Base-by-base conservation (phyloP, 2,113 vertebrate genomes). In the Pterocles orientalis region DNA sequence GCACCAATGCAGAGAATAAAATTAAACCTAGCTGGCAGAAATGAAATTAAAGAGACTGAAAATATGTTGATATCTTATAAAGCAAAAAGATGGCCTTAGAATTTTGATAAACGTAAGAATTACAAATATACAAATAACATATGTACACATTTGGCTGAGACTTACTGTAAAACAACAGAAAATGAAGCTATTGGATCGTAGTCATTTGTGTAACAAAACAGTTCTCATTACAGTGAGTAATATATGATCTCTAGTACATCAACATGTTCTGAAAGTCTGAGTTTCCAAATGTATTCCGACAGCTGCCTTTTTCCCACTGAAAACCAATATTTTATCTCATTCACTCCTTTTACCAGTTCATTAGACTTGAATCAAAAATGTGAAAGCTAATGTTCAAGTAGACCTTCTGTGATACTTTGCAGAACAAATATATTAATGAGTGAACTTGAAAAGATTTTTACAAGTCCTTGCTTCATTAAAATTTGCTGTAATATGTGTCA, bases 401-500 rank as follows among this genome's bases (percentile, higher is more conserved):
- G 86, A 71, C 41, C 25, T 81, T 95, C 77, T 62, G 36, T 80
- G 51, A 68, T 90, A 81, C 48, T 92, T 96, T 92, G 57, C 86
- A 91, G 88, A 95, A 75, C n/a, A 90, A 82, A 76, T 57, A 43
- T 39, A 80, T 82, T 94, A 92, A 92, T 88, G 43, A 88, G 58
- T 20, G 39, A 87, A 47, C 70, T 94, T 96, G 62, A 85, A 79
- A 97, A 88, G 61, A 61, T 45, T 94, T 94, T 91, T 90, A 60
- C 39, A 92, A 95, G 82, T 34, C 53, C 45, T 77, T 68, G 62
- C 84, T 88, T 91, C 82, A 86, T 97, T 97, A 95, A 94, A 82
- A 92, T 90, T 91, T 91, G 11, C 36, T 8, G 29, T 86, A 78
- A 72, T 81, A 54, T 23, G 23, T 87, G 68, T 96, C 29, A 73